Base-by-base conservation (phyloP, 2,797 vertebrate genomes). In the Ambastaia sidthimunki region DNA sequence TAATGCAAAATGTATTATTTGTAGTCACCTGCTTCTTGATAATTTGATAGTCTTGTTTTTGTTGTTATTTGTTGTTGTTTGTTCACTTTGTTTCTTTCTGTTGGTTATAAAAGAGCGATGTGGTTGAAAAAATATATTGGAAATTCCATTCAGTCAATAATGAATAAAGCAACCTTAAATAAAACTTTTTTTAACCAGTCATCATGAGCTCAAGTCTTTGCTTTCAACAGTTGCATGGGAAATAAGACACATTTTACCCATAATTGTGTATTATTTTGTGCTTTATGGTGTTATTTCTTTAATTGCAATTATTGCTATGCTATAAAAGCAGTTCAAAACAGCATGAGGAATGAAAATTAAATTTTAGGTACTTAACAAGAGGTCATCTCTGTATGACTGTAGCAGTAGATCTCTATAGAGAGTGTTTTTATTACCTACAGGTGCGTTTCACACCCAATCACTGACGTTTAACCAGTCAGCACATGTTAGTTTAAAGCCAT, bases 111-210 rank as follows among this genome's bases (percentile, higher is more conserved):
- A 41, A 76, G 66, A 83, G 80, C 75, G 75, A 74, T 92, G 82
- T 89, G 73, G 71, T 81, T 81, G 79, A 82, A 79, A 47, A 34
- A 65, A 37, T 54, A 18, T 71, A 71, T 57, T 84, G 75, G 69
- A 83, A 85, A 83, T 65, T 71, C 66, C 70, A 71, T 77, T 72
- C 80, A 82, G 55, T 80, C 67, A 80, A 72, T 83, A 88, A 85
- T 68, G 76, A 81, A 78, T 83, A 80, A 82, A 84, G 76, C 85
- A 86, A 84, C 78, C 50, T 83, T 71, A 67, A 80, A 86, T 74
- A 81, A 87, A 80, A 67, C 85, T 93, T 94, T 94, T 44, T 93
- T 84, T 93, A 94, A 92, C 87, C 90, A 91, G 89, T 92, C 37
- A 80, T 44, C 9, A 25, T 9, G 41, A 57, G 21, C 55, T 71